These are phyloP conservation scores for Luehdorfia chinensis DNA, from an alignment of 1,140 invertebrate genomes.

Conservation along the genomic window DNA sequence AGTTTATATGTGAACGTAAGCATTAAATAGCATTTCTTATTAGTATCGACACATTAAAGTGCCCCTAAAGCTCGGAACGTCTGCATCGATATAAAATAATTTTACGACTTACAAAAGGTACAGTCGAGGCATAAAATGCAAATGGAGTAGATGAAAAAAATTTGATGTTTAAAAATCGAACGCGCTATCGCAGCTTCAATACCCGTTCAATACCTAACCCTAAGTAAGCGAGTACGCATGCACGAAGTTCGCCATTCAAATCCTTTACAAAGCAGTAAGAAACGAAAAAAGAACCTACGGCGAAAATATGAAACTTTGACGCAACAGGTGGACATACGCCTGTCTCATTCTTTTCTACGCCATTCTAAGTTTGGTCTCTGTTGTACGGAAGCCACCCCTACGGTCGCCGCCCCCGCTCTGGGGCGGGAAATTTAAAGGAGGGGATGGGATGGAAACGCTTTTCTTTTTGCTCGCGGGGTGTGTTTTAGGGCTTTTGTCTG, in stretches of 20 bases:
- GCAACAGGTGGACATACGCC: constrained; percentile 73
- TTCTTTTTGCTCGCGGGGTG: constrained; percentile 72
- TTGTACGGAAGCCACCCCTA: constrained; percentile 68
- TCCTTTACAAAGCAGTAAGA: constrained; percentile 58
- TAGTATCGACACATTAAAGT: constrained; percentile 14
- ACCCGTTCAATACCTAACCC: constrained; percentile 55
- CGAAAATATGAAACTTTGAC: constrained; percentile 63
- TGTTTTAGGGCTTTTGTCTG: constrained; percentile 73
- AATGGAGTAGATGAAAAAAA: constrained; percentile 9
- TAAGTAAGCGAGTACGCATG: constrained; percentile 52
- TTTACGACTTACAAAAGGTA: constrained; percentile 6
- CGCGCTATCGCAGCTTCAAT: constrained; percentile 39
- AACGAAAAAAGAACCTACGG: constrained; percentile 64
- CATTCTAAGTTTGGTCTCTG: constrained; percentile 59
- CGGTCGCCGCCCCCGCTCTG: constrained; percentile 62
- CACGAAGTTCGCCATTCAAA: constrained; percentile 56
- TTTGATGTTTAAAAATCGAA: constrained; percentile 49
- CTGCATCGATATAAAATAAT: constrained; percentile 4
- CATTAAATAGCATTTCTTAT: constrained; percentile 12
- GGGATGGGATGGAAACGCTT: constrained; percentile 69
- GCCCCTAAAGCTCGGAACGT: not conserved
- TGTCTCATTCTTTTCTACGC: constrained; percentile 74
- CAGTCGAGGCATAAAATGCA: constrained; percentile 8
- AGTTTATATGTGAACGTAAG: constrained; percentile 9
- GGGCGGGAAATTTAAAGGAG: constrained; percentile 71